phyloP scores from a whole-genome alignment of 53 echinoderm and acorn worm genomes.

The Luidia sarsii region DNA sequence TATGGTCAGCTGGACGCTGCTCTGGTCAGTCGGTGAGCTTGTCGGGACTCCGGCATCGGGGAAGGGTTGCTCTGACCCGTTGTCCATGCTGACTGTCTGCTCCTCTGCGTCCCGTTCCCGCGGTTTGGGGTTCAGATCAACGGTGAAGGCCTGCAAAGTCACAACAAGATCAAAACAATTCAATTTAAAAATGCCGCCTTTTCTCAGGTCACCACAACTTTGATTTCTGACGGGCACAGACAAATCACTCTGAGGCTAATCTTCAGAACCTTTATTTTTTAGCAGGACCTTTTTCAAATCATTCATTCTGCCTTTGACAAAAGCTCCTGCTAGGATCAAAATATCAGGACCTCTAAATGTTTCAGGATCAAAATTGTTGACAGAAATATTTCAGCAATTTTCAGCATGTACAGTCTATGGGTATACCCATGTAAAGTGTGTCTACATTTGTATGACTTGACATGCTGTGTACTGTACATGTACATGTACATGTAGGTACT shows the following conservation, averaged over 20 bases:
- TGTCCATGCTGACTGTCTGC: neutral
- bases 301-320: too few species aligned
- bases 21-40: neutral
- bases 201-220: too few species aligned
- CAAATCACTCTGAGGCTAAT: too few species aligned
- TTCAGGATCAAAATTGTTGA: too few species aligned
- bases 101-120: slow-evolving; percentile 5
- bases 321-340: too few species aligned
- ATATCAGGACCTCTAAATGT: too few species aligned
- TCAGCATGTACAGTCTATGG: too few species aligned
- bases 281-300: too few species aligned
- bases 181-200: neutral
- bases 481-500: neutral
- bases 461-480: too few species aligned
- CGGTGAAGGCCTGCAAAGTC: slow-evolving; percentile 26
- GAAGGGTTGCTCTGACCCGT: slow-evolving; percentile 32
- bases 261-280: too few species aligned
- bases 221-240: too few species aligned
- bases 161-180: neutral
- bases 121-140: slow-evolving; percentile 18
- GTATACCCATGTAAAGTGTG: neutral
- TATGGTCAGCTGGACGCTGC: neutral
- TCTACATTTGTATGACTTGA: neutral
- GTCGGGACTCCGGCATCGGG: neutral
- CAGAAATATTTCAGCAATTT: too few species aligned